A percentile compares a stretch with the other conserved stretches of the same genome.
phyloP scores from a whole-genome alignment of 1,140 invertebrate genomes.

The Drosophila nikananu region DNA sequence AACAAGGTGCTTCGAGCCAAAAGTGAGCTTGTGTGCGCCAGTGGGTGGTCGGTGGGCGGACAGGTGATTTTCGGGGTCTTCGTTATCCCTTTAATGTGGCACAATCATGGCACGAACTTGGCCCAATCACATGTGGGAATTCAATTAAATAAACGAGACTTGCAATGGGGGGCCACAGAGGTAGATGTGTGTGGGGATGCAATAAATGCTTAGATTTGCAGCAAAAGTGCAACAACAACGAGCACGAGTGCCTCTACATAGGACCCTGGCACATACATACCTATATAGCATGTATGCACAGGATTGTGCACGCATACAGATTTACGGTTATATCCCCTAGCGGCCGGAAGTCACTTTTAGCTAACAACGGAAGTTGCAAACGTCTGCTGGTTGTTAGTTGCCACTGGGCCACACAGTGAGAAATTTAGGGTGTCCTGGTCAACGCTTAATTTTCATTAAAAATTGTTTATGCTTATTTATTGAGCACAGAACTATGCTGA shows the following conservation, averaged over 20 bases:
- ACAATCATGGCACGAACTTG: conserved; percentile 44
- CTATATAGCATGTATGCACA: no score
- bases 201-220: conserved; percentile 53
- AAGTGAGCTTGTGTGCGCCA: conserved; percentile 9
- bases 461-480: neutral
- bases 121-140: conserved; percentile 63
- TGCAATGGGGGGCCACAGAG: conserved; percentile 12
- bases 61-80: conserved; percentile 1
- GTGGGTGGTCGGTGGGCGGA: neutral
- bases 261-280: neutral
- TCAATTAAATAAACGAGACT: conserved; percentile 68
- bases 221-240: conserved; percentile 25
- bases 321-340: conserved; percentile 53
- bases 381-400: conserved; percentile 51
- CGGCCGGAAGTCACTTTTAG: conserved; percentile 71
- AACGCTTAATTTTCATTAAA: neutral
- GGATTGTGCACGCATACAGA: conserved; percentile 20
- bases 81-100: conserved; percentile 42
- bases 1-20: conserved; percentile 32
- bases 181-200: conserved; percentile 9
- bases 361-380: conserved; percentile 77
- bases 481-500: no score
- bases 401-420: conserved; percentile 18
- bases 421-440: neutral
- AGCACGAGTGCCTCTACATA: conserved; percentile 1